A percentile compares a stretch with the other conserved stretches of the same genome.
Evolutionary conservation across 1,140 invertebrate species (phyloP).

Genomic region (Euura lappo): DNA sequence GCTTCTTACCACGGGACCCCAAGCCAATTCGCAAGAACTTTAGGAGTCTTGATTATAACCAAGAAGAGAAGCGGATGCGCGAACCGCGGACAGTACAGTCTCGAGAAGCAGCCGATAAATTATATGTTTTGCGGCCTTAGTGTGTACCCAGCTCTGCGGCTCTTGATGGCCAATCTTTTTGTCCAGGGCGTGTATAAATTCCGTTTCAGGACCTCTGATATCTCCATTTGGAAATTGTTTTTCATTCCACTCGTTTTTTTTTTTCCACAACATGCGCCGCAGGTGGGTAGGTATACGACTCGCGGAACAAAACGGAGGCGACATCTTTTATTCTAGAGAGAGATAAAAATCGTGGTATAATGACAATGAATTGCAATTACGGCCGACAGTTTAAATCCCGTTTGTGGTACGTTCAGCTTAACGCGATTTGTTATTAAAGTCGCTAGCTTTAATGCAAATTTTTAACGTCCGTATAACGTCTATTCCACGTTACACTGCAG

Average conservation of each 20-base stretch:
- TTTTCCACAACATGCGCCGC: neutral
- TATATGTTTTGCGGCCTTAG: neutral
- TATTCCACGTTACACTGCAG: no score
- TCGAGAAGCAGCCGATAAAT: neutral
- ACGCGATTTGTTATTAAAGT: no score
- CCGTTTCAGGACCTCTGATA: neutral
- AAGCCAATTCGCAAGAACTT: conserved; percentile 1
- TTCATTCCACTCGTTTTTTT: neutral
- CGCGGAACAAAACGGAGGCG: no score
- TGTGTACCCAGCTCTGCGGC: neutral
- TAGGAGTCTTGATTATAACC: neutral
- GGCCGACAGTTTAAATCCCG: neutral
- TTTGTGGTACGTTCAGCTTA: no score
- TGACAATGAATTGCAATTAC: neutral
- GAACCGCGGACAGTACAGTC: neutral
- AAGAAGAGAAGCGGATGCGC: neutral
- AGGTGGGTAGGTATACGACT: neutral
- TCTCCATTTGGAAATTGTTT: neutral
- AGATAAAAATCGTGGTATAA: neutral
- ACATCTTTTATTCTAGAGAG: neutral
- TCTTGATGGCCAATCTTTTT: neutral
- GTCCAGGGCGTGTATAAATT: neutral
- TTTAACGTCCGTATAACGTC: no score
- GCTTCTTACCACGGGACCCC: neutral
- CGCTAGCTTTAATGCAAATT: no score